Base-by-base conservation (phyloP, 2,113 vertebrate species). In the Tetraodon nigroviridis region DNA sequence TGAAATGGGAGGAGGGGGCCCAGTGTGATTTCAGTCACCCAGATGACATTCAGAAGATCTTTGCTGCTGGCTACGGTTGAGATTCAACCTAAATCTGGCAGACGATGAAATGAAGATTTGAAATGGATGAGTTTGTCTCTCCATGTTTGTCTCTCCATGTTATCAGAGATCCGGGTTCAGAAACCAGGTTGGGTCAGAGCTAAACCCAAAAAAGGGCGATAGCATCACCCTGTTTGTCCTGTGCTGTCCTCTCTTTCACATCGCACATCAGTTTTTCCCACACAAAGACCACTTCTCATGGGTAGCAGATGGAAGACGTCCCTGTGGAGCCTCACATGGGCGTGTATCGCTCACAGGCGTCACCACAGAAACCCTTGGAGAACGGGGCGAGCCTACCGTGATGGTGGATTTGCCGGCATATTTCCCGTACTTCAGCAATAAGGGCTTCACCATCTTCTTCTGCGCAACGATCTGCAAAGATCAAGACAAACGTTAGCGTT, bases 341-440 rank as follows among this genome's bases (percentile, higher is more conserved):
- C 18, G 12, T 1, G 13, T 20, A 20, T 20, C 19, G 11, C 27
- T 6, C 15, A 45, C 27, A 44, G 14, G 17, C 7, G 7, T 62
- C 7, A 16, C 15, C 8, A 52, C 19, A 59, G 22, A 29, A 19
- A 55, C 21, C 32, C 32, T 14, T 41, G 27, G 15, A 44, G 17
- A 51, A 51, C 17, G 22, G 60, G 65, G 51, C 40, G 37, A 52
- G n/a, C 92, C 77, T 88, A 98, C 96, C 11, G 94, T 97, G 81
- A 98, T 94, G 51, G 91, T 94, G 71, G 96, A 97, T 77, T 97
- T 98, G 45, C 96, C 94, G 0, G 95, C 94, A 0, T 92, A 94
- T 82, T 97, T 93, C 55, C 96, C 95, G 0, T 93, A 94, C 79
- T 93, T 96, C 76, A 98, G 89, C 79, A 94, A 82, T 80, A 99